Evolutionary conservation across 2,888 invertebrate species (phyloP), one percentile per base, ranked within the genome.

Genomic region (Polyommatus iphigenia): DNA sequence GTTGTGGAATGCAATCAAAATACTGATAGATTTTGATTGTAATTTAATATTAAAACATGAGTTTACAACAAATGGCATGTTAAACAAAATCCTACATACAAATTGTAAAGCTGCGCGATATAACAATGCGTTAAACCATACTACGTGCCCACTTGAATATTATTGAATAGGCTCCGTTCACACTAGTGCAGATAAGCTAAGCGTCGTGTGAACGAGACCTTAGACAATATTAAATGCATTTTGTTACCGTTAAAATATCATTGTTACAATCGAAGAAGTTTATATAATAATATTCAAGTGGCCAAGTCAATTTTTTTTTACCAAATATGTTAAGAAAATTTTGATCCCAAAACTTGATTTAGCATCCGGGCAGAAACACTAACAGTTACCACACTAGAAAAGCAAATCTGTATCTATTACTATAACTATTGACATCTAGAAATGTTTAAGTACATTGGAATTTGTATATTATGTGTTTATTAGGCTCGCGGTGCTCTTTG

Each of bases 41-140:
- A 88, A 89, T 93, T 93, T 91, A 92, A 87, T 93, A 90, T 90
- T 91, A 90, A 93, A 94, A 94, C 94, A 91, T 92, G 91, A 92
- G 91, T 94, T 29, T 93, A 94, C 94, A 94, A 94, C 92, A 93
- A 92, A 93, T 91, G 93, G 92, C 93, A 90, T 93, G 90, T 91
- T 91, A 90, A 91, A 90, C 87, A 86, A 86, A 91, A 81, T 80
- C 77, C 83, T 85, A 88, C 87, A 90, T 91, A 90, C 93, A 95
- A 92, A 94, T 91, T 92, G 91, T 93, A 93, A 93, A 93, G 93
- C 92, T 93, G 93, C 92, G 89, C 90, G 85, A 86, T 88, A 88
- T 85, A 85, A 85, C 84, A 84, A 83, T 84, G 81, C 78, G 82
- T 81, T 83, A 82, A 84, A 80, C 6, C 54, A 75, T 78, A 78